A percentile compares a stretch with the other conserved stretches of the same genome.
Conservation (phyloP, 2,888 invertebrate genomes). For the Lymantria dispar region DNA sequence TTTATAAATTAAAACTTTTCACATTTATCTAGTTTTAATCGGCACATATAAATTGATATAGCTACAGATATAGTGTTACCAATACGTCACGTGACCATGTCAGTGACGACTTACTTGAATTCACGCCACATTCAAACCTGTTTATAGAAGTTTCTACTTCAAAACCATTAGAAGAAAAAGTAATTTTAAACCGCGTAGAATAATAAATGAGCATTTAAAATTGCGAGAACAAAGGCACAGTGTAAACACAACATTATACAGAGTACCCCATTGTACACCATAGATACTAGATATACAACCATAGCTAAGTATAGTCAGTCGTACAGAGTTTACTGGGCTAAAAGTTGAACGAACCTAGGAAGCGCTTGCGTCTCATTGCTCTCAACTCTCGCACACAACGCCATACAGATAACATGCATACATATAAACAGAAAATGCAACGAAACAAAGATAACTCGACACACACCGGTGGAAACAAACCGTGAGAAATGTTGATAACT, state of each 20-base stretch:
- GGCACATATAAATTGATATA: no score
- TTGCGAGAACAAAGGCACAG: constrained; percentile 50
- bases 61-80: no score
- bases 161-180: neutral
- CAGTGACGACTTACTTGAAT: no score
- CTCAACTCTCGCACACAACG: constrained; percentile 67
- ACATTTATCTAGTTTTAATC: no score
- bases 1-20: no score
- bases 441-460: constrained; percentile 60
- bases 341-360: constrained; percentile 80
- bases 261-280: constrained; percentile 43
- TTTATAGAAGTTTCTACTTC: no score
- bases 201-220: constrained; percentile 39
- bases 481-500: constrained; percentile 82
- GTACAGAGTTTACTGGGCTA: constrained; percentile 81
- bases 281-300: constrained; percentile 41
- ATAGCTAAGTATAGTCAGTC: constrained; percentile 51
- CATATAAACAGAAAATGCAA: constrained; percentile 39
- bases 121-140: no score
- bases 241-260: constrained; percentile 49
- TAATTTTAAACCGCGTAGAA: constrained; percentile 22
- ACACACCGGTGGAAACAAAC: constrained; percentile 64
- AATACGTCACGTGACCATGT: no score
- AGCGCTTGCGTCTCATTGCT: constrained; percentile 68
- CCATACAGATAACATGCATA: constrained; percentile 39